Evolutionary conservation across 1,140 invertebrate species (phyloP).

Genomic region (Globodera ellingtonae): DNA sequence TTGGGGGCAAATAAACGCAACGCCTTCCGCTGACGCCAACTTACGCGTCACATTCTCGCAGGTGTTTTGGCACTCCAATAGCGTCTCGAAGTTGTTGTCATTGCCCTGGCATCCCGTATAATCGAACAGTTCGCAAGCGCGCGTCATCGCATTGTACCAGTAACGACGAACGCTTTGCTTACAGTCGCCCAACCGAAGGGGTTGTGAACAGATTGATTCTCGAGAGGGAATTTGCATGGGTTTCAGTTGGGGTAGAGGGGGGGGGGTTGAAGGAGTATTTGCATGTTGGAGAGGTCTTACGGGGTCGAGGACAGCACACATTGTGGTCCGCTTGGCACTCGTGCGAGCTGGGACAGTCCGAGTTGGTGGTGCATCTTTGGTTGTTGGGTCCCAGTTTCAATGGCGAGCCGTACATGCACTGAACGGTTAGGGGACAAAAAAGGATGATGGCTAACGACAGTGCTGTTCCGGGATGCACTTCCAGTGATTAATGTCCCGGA

Average conservation of each 20-base stretch:
- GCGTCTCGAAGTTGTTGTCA: conserved; percentile 63
- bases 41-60: conserved; percentile 63
- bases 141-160: conserved; percentile 65
- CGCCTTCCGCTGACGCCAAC: conserved; percentile 31
- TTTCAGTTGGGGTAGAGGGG: neutral
- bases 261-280: neutral
- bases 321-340: conserved; percentile 63
- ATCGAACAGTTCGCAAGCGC: conserved; percentile 63
- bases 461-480: no score
- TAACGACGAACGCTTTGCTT: conserved; percentile 64
- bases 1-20: conserved; percentile 9
- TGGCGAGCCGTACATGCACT: conserved; percentile 61
- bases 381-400: conserved; percentile 63
- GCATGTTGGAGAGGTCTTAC: conserved; percentile 34
- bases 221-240: conserved; percentile 24
- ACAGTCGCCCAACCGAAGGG: conserved; percentile 62
- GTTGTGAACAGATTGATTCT: conserved; percentile 64
- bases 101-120: conserved; percentile 63
- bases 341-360: conserved; percentile 61
- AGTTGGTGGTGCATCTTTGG: conserved; percentile 58
- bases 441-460: no score
- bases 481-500: no score
- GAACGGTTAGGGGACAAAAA: neutral
- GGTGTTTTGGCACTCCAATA: conserved; percentile 64
- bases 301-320: conserved; percentile 61